Conservation (phyloP, 1,140 invertebrate species). For the Gryon sp. region DNA sequence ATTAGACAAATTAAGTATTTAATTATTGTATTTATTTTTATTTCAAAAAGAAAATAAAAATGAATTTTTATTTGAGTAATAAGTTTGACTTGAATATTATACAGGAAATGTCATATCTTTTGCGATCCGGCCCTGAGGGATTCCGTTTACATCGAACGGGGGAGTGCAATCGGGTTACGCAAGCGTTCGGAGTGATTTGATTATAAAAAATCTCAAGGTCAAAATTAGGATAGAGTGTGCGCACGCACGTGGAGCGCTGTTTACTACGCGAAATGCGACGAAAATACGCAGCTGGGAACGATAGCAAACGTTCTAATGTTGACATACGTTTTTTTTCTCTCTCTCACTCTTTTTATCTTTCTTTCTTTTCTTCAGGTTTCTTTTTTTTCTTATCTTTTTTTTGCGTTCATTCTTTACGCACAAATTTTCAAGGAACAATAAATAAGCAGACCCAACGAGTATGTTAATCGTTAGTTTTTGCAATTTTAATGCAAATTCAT, state of each 20-base stretch:
- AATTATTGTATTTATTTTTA: too few species aligned
- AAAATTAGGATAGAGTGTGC: slow-evolving; percentile 32
- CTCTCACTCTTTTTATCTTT: not conserved
- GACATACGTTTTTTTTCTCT: slow-evolving; percentile 15
- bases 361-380: not conserved
- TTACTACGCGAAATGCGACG: slow-evolving; percentile 34
- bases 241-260: slow-evolving; percentile 24
- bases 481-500: too few species aligned
- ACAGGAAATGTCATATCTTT: slow-evolving; percentile 27
- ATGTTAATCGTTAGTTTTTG: too few species aligned
- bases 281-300: slow-evolving; percentile 12
- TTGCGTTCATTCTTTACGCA: too few species aligned
- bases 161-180: slow-evolving; percentile 41
- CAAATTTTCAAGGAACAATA: too few species aligned
- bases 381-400: too few species aligned
- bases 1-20: too few species aligned
- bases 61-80: too few species aligned
- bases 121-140: slow-evolving; percentile 37
- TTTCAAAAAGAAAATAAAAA: too few species aligned
- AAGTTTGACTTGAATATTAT: too few species aligned
- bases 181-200: slow-evolving; percentile 41
- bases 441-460: too few species aligned
- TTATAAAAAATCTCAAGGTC: slow-evolving; percentile 49
- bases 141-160: slow-evolving; percentile 11
- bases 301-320: slow-evolving; percentile 9